Percentiles rank a stretch among this genome's conserved stretches.
phyloP scores from a whole-genome alignment of 2,113 vertebrate genomes.

The Pelvicachromis taeniatus region DNA sequence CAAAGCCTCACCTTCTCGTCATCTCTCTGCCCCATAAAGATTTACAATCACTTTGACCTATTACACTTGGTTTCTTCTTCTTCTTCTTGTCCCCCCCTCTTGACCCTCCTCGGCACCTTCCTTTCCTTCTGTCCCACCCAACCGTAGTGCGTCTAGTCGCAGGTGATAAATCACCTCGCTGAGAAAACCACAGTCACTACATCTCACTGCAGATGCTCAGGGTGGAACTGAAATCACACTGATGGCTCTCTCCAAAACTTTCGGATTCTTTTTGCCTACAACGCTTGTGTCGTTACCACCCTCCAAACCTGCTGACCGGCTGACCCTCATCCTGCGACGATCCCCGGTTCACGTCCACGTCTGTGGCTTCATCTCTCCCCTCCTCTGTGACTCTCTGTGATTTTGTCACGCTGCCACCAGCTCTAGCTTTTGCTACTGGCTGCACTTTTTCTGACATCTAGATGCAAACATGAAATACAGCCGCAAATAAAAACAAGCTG shows the following conservation, averaged over 20 bases:
- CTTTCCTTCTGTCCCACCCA: not conserved
- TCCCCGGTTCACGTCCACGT: not conserved
- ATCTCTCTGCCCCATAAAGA: not conserved
- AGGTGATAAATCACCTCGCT: conserved; percentile 42
- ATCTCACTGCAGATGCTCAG: conserved; percentile 41
- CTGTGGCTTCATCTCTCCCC: not conserved
- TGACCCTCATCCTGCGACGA: not conserved
- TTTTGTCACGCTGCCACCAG: conserved; percentile 20
- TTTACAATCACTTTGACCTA: not conserved
- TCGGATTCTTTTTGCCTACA: not conserved
- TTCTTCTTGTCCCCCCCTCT: not conserved
- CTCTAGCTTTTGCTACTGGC: conserved; percentile 11
- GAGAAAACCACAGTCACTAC: conserved; percentile 30
- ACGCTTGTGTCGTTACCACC: not conserved
- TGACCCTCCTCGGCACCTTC: not conserved
- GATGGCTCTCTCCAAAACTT: not conserved
- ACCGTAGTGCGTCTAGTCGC: not conserved
- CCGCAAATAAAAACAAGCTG: not conserved
- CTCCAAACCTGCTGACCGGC: not conserved
- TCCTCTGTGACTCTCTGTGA: not conserved
- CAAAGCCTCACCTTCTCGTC: not conserved
- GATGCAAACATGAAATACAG: conserved; percentile 10
- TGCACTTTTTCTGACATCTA: conserved; percentile 27
- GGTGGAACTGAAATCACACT: conserved; percentile 18
- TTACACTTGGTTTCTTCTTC: not conserved